These are phyloP conservation scores for Muscicapa adusta DNA, from an alignment of 2,113 vertebrate genomes.

Conservation along the genomic window DNA sequence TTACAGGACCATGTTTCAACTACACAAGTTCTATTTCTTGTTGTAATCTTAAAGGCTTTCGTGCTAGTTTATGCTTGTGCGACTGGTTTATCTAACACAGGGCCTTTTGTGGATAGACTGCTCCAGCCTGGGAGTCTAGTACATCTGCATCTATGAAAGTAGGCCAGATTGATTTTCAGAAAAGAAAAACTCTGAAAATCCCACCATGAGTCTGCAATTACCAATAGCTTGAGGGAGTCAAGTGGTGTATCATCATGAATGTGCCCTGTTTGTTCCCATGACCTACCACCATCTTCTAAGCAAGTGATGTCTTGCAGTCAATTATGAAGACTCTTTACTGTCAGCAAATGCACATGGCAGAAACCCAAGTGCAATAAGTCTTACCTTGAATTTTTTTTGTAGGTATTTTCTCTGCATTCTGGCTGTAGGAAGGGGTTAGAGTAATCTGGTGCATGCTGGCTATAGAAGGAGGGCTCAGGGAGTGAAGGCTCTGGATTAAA, in stretches of 20 bases:
- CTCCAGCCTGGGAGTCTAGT: background rate
- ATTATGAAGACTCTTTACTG: background rate
- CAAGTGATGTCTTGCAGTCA: background rate
- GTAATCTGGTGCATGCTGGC: background rate
- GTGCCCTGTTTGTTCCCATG: background rate
- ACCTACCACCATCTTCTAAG: background rate
- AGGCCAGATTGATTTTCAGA: background rate
- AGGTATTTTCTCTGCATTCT: background rate
- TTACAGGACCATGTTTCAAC: background rate
- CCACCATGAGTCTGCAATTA: background rate
- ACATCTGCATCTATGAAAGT: background rate
- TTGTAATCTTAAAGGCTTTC: background rate
- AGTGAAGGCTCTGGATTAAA: background rate
- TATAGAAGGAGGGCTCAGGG: background rate
- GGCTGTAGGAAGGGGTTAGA: background rate
- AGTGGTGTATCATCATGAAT: background rate
- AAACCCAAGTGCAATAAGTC: background rate
- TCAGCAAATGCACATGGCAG: background rate
- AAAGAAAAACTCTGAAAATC: background rate
- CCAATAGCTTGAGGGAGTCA: background rate
- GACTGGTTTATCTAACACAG: background rate
- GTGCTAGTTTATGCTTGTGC: background rate
- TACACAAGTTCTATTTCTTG: background rate
- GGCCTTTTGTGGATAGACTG: background rate
- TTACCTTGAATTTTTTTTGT: background rate